A percentile compares a stretch with the other conserved stretches of the same genome.
Conservation (phyloP, 2,113 vertebrate genomes). For the Lamprotornis superbus region DNA sequence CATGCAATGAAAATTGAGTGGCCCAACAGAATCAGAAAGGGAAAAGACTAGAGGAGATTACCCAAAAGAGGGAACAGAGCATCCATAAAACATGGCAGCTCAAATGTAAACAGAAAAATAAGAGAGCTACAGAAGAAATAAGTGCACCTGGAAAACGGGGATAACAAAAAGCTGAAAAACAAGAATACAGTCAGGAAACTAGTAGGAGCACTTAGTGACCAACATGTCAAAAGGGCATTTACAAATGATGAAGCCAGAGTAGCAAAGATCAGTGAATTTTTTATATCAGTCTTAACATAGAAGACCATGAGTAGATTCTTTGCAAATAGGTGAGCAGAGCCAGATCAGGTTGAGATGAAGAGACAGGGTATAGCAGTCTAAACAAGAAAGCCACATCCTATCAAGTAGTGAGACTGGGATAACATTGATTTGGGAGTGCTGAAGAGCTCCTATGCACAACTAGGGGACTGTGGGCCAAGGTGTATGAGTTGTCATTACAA, state of each 20-base stretch:
- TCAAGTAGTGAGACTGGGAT: background rate
- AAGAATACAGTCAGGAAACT: background rate
- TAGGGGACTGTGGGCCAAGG: background rate
- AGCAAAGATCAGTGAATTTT: background rate
- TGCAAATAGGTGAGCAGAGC: background rate
- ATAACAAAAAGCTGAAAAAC: background rate
- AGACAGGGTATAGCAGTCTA: background rate
- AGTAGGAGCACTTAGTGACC: background rate
- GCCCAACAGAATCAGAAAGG: background rate
- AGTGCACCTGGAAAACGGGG: background rate
- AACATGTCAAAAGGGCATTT: background rate
- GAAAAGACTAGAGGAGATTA: background rate
- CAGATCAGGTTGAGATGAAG: background rate
- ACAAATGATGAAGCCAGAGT: background rate
- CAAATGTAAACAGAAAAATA: background rate
- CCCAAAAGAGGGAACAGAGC: background rate
- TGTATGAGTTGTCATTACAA: background rate
- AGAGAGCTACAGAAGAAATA: background rate
- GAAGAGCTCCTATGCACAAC: background rate
- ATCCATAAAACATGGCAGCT: background rate
- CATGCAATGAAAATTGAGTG: background rate
- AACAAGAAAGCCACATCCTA: background rate
- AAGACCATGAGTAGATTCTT: background rate
- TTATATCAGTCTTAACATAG: background rate
- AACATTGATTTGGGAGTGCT: background rate